Evolutionary conservation across 2,888 invertebrate species (phyloP), one percentile per base, ranked within the genome.

Genomic region (Pterostichus niger): DNA sequence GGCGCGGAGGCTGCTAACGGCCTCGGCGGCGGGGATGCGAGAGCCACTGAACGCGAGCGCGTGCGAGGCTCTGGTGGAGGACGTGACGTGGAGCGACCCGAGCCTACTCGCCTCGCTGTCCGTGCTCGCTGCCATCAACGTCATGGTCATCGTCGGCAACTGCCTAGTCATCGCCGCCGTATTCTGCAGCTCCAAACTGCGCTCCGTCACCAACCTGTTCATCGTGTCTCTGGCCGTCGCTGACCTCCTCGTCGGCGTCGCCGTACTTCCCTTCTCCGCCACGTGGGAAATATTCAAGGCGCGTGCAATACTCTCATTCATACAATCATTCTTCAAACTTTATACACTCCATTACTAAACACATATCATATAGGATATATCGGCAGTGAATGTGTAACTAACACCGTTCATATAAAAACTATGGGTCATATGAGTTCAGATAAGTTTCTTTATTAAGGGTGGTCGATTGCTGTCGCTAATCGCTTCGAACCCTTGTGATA

Each of bases 201-300:
- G 98, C 86, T 97, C 97, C 86, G 98, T 98, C 86, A 99, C 98
- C 85, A 99, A 99, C 90, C 94, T 97, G 88, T 98, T 99, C 92
- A 98, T 99, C 89, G 97, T 98, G 84, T 98, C 98, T 68, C 92
- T 99, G 88, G 99, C 99, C 0, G 96, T 98, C 17, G 98, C 99
- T 64, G 99, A 99, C 91, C 92, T 99, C 84, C 92, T 98, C 88
- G 97, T 99, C n/a, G 99, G 99, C 0, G 91, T 98, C 6, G 96
- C 97, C 24, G 98, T 99, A 73, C 92, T 99, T 87, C 99, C 99
- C 0, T 99, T 99, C 91, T 98, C 98, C 33, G 96, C 98, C 79
- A 96, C 97, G 24, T 96, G 97, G 92, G 98, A 98, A 90, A 97
- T 98, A 7, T 96, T 95, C 89, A 95, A 96, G 94, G 96, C 75